Evolutionary conservation across 2,113 vertebrate genomes (phyloP), one percentile per base, ranked within the genome.

Genomic region (Gallinago media): DNA sequence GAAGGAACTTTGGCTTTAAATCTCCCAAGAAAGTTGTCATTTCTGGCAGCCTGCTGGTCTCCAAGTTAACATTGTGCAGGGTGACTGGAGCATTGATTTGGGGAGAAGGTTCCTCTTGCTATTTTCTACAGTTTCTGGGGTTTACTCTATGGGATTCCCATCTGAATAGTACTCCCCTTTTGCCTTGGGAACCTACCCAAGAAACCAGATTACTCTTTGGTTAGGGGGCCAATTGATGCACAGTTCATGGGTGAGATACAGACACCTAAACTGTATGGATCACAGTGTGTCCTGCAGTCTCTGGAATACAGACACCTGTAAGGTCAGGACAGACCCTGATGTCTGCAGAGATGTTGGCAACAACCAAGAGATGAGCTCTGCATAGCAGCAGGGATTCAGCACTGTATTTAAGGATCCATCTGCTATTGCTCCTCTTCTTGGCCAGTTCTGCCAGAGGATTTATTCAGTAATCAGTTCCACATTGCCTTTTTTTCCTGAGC

Each of bases 11-110:
- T 63, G 13, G 9, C 54, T 96, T 96, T 93, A 94, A 95, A 88
- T 88, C 66, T 95, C 91, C 56, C n/a, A 89, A 87, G 77, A 94
- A 93, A 91, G 58, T 59, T 94, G 91, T 92, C 93, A 94, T 40
- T 95, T 91, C 87, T 89, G 81, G 80, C 89, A 95, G 56, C 87
- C 84, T 91, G 79, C 80, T 95, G 91, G 29, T 71, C 83, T 94
- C 54, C 20, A 23, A n/a, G 61, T 78, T 86, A 83, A 92, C 2
- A 1, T 52, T 94, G 59, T 65, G 73, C 84, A 94, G 81, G 65
- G 72, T 2, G 2, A 49, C 65, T 63, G 61, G 34, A 81, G 26
- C 61, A 36, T 0, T 47, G 44, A 27, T n/a, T 59, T 1, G 1
- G 32, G 12, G 26, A 47, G 4, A 72, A 89, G 32, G 34, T 46